Evolutionary conservation across 1,140 invertebrate species (phyloP).

Genomic region (Himalopsyche phryganea): DNA sequence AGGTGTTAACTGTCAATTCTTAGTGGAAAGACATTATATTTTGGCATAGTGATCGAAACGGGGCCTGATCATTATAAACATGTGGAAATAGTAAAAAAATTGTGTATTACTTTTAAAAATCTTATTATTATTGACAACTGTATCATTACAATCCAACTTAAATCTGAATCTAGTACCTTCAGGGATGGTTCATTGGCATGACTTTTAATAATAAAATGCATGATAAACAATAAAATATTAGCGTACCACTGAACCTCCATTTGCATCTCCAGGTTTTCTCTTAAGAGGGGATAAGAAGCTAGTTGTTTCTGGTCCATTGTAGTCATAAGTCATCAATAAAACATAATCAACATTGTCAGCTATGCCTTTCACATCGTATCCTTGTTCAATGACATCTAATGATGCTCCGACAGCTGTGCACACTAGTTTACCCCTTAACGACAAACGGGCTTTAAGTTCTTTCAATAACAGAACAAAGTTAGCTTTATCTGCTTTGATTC

Average conservation of each 20-base stretch:
- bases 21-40: no score
- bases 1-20: no score
- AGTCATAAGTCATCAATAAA: constrained; percentile 39
- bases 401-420: constrained; percentile 54
- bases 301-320: constrained; percentile 54
- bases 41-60: no score
- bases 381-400: constrained; percentile 41
- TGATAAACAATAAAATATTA: no score
- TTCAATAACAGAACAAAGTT: constrained; percentile 52
- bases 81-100: no score
- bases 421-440: constrained; percentile 42
- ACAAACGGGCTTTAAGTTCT: constrained; percentile 51
- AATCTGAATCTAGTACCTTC: no score
- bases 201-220: no score
- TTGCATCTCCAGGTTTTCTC: constrained; percentile 30
- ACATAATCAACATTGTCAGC: constrained; percentile 52
- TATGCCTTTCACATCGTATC: constrained; percentile 57
- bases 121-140: no score
- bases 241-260: constrained; percentile 37
- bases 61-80: no score
- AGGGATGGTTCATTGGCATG: no score
- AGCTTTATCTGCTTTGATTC: constrained; percentile 43
- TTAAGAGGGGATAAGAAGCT: constrained; percentile 54
- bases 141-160: no score
- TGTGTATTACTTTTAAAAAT: no score